Conservation (phyloP, 2,888 invertebrate genomes). For the Himalopsyche anomala region DNA sequence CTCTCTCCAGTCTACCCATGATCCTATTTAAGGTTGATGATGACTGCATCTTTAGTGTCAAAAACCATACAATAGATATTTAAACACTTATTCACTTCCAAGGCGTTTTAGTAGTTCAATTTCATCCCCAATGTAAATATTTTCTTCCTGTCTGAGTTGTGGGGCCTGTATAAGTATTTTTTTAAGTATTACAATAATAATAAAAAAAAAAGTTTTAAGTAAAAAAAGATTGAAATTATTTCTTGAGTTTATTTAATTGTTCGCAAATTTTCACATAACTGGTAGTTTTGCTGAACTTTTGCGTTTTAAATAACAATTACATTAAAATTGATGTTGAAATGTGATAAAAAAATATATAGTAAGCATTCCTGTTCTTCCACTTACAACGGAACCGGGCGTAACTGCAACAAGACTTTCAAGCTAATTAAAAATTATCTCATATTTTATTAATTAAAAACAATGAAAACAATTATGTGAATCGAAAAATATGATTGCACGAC, state of each 20-base stretch:
- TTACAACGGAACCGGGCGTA: conserved; percentile 16
- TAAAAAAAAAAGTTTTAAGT: too few species aligned
- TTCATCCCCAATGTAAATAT: too few species aligned
- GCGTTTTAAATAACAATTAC: background rate
- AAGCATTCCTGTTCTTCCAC: conserved; percentile 18
- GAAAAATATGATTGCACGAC: too few species aligned
- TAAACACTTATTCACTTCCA: too few species aligned
- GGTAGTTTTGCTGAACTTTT: background rate
- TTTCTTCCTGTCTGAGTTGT: too few species aligned
- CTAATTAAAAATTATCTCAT: conserved; percentile 34
- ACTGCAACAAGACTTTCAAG: background rate
- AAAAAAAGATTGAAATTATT: background rate
- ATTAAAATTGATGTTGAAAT: conserved; percentile 30
- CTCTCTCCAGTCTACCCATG: too few species aligned
- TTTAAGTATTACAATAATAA: too few species aligned
- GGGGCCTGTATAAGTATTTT: too few species aligned
- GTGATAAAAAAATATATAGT: conserved; percentile 25
- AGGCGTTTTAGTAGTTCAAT: too few species aligned
- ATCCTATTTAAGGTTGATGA: too few species aligned
- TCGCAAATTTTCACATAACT: background rate
- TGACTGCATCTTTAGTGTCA: too few species aligned
- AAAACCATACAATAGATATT: too few species aligned
- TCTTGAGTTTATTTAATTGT: background rate
- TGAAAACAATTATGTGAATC: background rate
- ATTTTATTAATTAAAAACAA: conserved; percentile 7